These are phyloP conservation scores for Glaucopsyche alexis DNA, from an alignment of 2,888 invertebrate genomes.

Conservation along the genomic window DNA sequence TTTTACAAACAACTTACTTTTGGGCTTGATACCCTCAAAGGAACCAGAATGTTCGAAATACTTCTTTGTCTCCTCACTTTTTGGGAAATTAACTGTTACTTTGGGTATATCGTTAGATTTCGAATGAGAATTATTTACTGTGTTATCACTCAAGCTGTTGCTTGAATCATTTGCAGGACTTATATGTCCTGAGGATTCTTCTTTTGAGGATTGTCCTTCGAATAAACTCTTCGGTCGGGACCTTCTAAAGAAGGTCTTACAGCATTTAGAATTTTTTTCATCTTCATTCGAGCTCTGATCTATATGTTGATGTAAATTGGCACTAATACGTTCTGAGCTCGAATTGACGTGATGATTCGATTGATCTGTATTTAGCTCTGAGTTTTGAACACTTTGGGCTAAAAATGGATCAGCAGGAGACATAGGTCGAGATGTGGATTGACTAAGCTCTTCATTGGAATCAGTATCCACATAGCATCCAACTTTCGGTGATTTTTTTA, in stretches of 20 bases:
- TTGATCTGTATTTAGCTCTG: slow-evolving; percentile 51
- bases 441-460: slow-evolving; percentile 69
- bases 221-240: slow-evolving; percentile 70
- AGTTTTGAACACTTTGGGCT: slow-evolving; percentile 64
- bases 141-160: slow-evolving; percentile 63
- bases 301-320: slow-evolving; percentile 48
- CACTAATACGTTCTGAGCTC: slow-evolving; percentile 49
- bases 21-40: slow-evolving; percentile 71
- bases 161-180: slow-evolving; percentile 65
- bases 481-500: slow-evolving; percentile 77
- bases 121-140: slow-evolving; percentile 56
- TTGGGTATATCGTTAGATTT: slow-evolving; percentile 71
- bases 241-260: slow-evolving; percentile 68
- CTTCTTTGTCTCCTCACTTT: slow-evolving; percentile 61
- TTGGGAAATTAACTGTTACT: slow-evolving; percentile 68
- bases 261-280: slow-evolving; percentile 64
- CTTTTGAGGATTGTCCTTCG: slow-evolving; percentile 58
- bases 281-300: slow-evolving; percentile 56
- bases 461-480: slow-evolving; percentile 75
- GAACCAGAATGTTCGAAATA: slow-evolving; percentile 72
- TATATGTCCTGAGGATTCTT: slow-evolving; percentile 58
- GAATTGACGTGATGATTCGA: slow-evolving; percentile 51
- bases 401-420: slow-evolving; percentile 73
- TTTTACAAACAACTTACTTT: slow-evolving; percentile 71
- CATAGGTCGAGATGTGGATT: slow-evolving; percentile 69